Evolutionary conservation across 53 echinoderm and acorn worm species (phyloP).

Genomic region (Glandiceps talaboti): DNA sequence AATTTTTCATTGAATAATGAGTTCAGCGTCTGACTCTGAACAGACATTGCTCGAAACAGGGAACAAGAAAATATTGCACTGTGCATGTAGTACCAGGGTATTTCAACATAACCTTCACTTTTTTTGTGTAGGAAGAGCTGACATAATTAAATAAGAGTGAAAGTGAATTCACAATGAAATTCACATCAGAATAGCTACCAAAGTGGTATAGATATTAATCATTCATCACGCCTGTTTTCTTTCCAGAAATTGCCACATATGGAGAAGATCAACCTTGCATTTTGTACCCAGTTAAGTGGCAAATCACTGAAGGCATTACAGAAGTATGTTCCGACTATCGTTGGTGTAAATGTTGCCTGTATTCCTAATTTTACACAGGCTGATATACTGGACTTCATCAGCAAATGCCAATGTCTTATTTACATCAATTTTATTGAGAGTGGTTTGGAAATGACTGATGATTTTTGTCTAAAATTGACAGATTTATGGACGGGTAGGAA

Average conservation of each 20-base stretch:
- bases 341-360: slow-evolving; percentile 24
- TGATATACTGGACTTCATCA: slow-evolving; percentile 31
- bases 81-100: too few species aligned
- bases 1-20: too few species aligned
- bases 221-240: background rate
- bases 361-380: slow-evolving; percentile 19
- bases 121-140: too few species aligned
- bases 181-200: too few species aligned
- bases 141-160: too few species aligned
- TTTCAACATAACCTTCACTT: too few species aligned
- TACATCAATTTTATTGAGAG: slow-evolving; percentile 27
- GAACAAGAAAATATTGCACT: too few species aligned
- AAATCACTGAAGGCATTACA: slow-evolving; percentile 27
- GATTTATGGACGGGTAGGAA: slow-evolving; percentile 18
- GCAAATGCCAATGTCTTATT: slow-evolving; percentile 25
- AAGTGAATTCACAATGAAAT: too few species aligned
- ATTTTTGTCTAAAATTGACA: slow-evolving; percentile 22
- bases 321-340: slow-evolving; percentile 37
- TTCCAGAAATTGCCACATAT: slow-evolving; percentile 43
- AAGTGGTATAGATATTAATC: slow-evolving; percentile 13
- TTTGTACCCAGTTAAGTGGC: slow-evolving; percentile 39
- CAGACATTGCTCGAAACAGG: too few species aligned
- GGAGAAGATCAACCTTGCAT: slow-evolving; percentile 32
- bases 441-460: slow-evolving; percentile 31
- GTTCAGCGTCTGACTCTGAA: too few species aligned